Evolutionary conservation across 2,113 vertebrate species (phyloP), one percentile per base, ranked within the genome.

Genomic region (Gobiocypris rarus): DNA sequence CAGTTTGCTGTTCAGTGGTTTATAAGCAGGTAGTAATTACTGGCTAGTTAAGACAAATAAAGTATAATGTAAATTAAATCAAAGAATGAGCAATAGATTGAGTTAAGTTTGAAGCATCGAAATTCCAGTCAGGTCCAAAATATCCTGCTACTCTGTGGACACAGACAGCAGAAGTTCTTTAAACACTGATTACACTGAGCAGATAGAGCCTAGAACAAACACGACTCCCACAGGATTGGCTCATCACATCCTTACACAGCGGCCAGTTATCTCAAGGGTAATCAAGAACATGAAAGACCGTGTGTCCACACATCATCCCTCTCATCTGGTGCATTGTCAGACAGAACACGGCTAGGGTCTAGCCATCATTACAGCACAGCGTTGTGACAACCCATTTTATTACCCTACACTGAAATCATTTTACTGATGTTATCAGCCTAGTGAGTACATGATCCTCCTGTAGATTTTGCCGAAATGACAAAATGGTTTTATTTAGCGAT

Each of bases 191-290:
- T 80, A 80, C 59, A 67, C 59, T 67, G 59, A 50, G 56, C 76
- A 78, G 76, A 78, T 61, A 61, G n/a, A 78, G 77, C 77, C 59
- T 45, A 80, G 77, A 80, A 80, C 59, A 80, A 80, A 80, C 77
- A 65, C 3, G 26, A n/a, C 77, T 80, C 77, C 77, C 59, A 31
- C 59, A 31, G 77, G 43, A 80, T 80, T 15, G 77, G 59, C 77
- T 80, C 43, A 65, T 50, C 77, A 80, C 59, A 65, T 50, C 43
- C 77, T 80, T 80, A 80, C 77, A 80, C 59, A 80, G 43, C 26
- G 26, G 77, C 24, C 77, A 67, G 77, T 80, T 80, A 80, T 80
- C 77, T 80, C 77, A 50, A 80, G 77, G 43, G 77, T 80, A 80
- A 80, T 80, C 77, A 65, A 80, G 59, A 80, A 67, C 59, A 65